Evolutionary conservation across 2,888 invertebrate genomes (phyloP).

Genomic region (Synanthedon tipuliformis): DNA sequence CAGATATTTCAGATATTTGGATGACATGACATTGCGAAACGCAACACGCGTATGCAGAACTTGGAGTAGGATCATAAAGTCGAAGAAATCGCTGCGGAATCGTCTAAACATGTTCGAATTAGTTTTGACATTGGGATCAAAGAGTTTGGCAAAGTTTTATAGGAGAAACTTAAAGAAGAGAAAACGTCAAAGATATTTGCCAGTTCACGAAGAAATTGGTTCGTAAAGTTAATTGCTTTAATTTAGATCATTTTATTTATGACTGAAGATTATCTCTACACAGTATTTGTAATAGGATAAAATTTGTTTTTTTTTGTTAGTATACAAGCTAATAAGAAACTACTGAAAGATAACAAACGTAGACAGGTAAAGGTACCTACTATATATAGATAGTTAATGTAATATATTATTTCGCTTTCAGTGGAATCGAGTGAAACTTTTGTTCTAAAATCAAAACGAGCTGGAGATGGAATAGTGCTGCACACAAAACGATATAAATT

Average conservation of each 20-base stretch:
- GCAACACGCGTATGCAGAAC: conserved; percentile 25
- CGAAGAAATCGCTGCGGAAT: conserved; percentile 28
- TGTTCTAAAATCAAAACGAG: conserved; percentile 26
- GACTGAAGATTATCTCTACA: too few relatives aligned
- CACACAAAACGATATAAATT: conserved; percentile 39
- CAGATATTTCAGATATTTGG: conserved; percentile 52
- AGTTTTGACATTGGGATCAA: conserved; percentile 36
- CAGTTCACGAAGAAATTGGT: conserved; percentile 9
- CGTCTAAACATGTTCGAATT: conserved; percentile 42
- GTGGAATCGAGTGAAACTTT: conserved; percentile 20
- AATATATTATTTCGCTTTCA: conserved; percentile 19
- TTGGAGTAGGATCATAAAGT: conserved; percentile 42
- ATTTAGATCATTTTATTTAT: too few relatives aligned
- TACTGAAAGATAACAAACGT: too few relatives aligned
- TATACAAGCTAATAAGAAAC: too few relatives aligned
- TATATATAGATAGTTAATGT: too few relatives aligned
- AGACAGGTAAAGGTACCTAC: too few relatives aligned
- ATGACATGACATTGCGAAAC: conserved; percentile 29
- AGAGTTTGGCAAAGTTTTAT: conserved; percentile 30
- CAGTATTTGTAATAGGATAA: too few relatives aligned
- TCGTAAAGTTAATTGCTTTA: background rate
- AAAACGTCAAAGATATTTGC: conserved; percentile 28
- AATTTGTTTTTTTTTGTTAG: too few relatives aligned
- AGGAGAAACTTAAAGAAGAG: conserved; percentile 22
- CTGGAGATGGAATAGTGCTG: conserved; percentile 26